These are phyloP conservation scores for Heliothis virescens DNA, from an alignment of 1,140 invertebrate genomes.

Conservation along the genomic window DNA sequence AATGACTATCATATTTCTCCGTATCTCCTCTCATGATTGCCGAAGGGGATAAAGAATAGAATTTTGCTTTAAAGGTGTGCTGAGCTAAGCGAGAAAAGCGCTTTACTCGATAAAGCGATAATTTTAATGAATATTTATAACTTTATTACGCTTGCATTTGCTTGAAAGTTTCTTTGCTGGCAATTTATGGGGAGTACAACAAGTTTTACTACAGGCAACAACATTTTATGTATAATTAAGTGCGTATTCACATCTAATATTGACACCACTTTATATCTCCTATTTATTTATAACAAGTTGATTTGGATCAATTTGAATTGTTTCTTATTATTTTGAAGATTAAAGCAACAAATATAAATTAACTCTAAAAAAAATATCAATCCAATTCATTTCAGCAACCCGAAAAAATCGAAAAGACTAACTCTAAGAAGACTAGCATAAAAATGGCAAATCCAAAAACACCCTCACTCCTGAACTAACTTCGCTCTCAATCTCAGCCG, in stretches of 20 bases:
- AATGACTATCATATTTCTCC: constrained; percentile 76
- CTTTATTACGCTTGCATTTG: constrained; percentile 65
- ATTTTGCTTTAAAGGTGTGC: constrained; percentile 70
- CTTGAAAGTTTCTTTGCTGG: constrained; percentile 39
- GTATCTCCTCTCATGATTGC: constrained; percentile 77
- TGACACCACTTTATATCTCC: too few relatives aligned
- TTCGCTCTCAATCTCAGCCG: constrained; percentile 14
- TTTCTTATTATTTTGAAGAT: too few relatives aligned
- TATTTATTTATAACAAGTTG: too few relatives aligned
- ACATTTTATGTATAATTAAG: too few relatives aligned
- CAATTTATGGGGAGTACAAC: too few relatives aligned
- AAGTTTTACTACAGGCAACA: too few relatives aligned
- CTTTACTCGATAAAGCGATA: constrained; percentile 66
- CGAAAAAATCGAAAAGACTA: too few relatives aligned
- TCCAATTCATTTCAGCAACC: too few relatives aligned
- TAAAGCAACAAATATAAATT: too few relatives aligned
- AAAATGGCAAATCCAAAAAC: not conserved
- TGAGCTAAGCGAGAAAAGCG: constrained; percentile 63
- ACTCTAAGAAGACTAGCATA: not conserved
- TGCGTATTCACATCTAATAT: too few relatives aligned
- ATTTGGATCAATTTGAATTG: too few relatives aligned
- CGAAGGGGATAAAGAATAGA: constrained; percentile 77
- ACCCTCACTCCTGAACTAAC: not conserved
- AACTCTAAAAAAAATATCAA: too few relatives aligned
- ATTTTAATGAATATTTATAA: constrained; percentile 82